A percentile compares a stretch with the other conserved stretches of the same genome.
Conservation (phyloP, 2,113 vertebrate genomes). For the Zosterops lateralis region DNA sequence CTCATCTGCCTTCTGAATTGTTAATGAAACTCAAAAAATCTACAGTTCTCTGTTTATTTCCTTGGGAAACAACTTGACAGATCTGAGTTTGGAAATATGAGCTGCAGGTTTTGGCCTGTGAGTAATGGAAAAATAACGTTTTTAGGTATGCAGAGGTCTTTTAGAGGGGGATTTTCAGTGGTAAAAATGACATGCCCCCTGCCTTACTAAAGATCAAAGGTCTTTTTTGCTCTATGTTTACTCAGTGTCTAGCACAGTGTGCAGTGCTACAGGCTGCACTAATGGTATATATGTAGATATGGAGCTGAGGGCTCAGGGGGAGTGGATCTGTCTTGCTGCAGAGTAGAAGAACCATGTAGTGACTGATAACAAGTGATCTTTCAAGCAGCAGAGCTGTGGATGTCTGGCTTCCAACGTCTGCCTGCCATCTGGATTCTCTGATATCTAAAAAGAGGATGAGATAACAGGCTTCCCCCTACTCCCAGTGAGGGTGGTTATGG, state of each 20-base stretch:
- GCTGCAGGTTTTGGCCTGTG: neutral
- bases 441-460: neutral
- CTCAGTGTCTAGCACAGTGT: neutral
- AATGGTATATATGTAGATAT: neutral
- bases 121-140: neutral
- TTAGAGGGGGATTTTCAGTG: neutral
- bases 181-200: neutral
- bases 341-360: neutral
- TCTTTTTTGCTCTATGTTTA: neutral
- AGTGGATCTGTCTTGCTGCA: neutral
- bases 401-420: neutral
- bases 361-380: neutral
- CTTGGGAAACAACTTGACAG: neutral
- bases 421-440: conserved; percentile 7
- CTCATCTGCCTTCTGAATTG: neutral
- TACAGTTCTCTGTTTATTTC: neutral
- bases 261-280: neutral
- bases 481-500: neutral
- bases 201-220: neutral
- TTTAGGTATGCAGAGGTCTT: neutral
- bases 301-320: neutral
- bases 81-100: neutral
- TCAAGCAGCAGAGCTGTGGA: neutral
- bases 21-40: neutral
- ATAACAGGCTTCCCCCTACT: neutral